Base-by-base conservation (phyloP, 2,113 vertebrate species). In the Peromyscus californicus region DNA sequence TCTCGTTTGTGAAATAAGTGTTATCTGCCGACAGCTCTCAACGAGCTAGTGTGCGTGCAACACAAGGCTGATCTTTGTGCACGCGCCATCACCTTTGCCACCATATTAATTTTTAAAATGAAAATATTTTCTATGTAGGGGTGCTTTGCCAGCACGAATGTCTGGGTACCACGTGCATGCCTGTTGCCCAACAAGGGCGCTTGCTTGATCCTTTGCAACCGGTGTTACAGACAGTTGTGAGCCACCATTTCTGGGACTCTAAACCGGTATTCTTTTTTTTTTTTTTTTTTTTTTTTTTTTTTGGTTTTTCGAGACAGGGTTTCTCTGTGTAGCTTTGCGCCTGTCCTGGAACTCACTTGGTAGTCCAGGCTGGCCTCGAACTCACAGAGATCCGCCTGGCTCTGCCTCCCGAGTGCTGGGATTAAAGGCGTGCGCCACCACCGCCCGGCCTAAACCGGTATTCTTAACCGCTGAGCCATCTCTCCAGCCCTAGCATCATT, bases 61-160 rank as follows among this genome's bases (percentile, higher is more conserved):
- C 3, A 17, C 2, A 17, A 65, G 84, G 59, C 59, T 15, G 0
- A 6, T 57, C 31, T 82, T n/a, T 48, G 45, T 85, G 3, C 16
- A 15, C 0, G 5, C 29, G 8, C 57, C 24, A 8, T n/a, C 11
- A 7, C 36, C 13, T 19, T 45, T n/a, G 45, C 7, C 21, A 16
- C 39, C n/a, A 5, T 11, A 17, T 39, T 63, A 61, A 42, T 29
- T 42, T 84, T 63, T 63, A 29, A 63, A 63, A 63, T 84, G 26
- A 84, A n/a, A 61, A 17, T 42, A 29, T 42, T 17, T 63, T 84
- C n/a, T 9, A n/a, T 13, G 57, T 63, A 10, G 29, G n/a, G 82
- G 4, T 65, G 83, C 31, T 85, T 31, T 63, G 39, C 26, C 39
- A 4, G 26, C 24, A 29, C 15, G 3, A 39, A 13, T 16, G 22